Evolutionary conservation across 1,140 invertebrate genomes (phyloP), one percentile per base, ranked within the genome.

Genomic region (Euwallacea fornicatus): DNA sequence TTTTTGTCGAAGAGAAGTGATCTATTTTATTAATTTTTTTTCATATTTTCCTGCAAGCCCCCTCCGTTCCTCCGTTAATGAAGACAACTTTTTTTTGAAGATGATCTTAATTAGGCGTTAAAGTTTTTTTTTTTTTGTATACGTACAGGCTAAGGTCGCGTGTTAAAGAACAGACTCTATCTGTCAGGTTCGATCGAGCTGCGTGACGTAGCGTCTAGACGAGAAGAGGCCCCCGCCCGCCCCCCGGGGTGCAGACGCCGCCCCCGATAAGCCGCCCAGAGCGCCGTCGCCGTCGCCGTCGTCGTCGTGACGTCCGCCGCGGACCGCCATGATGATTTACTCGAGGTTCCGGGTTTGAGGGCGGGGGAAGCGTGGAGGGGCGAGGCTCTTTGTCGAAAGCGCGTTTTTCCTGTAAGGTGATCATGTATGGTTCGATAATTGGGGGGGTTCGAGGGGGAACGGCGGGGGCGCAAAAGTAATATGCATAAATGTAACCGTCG

Each of bases 191-290:
- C 42, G 60, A 63, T 63, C 60, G 10, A 33, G 60, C 2, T 53
- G 10, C 21, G 53, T 66, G 64, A 66, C 64, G 64, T 66, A 66
- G 64, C 41, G 64, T 66, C 64, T 66, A 66, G 64, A 66, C 64
- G 7, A 7, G 11, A 54, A 42, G n/a, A 33, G 11, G 9, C 8
- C 15, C 15, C 13, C 53, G 16, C 64, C 64, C 41, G 50, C n/a
- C 9, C 64, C 42, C 43, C 42, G 50, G 21, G 9, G 42, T 50
- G 64, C 53, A 66, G 64, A 66, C 64, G 64, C 64, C 64, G 64
- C 64, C 64, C 62, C 64, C 16, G 44, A 53, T 64, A 64, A 64
- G 21, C 64, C 64, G 41, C 64, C 64, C 42, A 56, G 46, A 66
- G 53, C 50, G 64, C 64, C 64, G 64, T 42, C 64, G 50, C 42